Evolutionary conservation across 2,113 vertebrate genomes (phyloP).

Genomic region (Arenaria interpres): DNA sequence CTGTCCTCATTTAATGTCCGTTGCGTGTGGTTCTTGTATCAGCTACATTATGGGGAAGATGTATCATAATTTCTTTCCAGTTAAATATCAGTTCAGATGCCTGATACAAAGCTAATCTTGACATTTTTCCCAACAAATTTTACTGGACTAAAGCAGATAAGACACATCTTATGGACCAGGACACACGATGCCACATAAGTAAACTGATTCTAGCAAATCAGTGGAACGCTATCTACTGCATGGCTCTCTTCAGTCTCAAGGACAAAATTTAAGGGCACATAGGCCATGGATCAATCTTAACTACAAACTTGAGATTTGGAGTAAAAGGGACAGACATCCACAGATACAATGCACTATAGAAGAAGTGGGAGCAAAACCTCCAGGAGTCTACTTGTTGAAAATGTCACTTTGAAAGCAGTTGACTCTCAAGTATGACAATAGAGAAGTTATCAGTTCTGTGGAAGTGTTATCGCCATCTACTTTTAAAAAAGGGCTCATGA

Average conservation of each 20-base stretch:
- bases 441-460: neutral
- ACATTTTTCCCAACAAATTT: neutral
- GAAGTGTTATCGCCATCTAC: neutral
- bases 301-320: neutral
- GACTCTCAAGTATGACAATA: neutral
- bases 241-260: too few relatives aligned
- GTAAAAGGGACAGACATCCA: neutral
- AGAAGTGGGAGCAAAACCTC: neutral
- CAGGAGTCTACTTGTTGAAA: neutral
- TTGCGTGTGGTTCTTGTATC: neutral
- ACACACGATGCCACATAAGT: too few relatives aligned
- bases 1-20: neutral
- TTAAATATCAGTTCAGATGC: neutral
- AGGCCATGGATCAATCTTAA: neutral
- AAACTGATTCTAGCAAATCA: too few relatives aligned
- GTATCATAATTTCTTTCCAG: neutral
- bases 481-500: neutral
- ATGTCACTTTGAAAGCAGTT: neutral
- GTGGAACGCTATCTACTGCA: too few relatives aligned
- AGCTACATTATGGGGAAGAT: neutral
- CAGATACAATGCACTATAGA: neutral
- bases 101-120: neutral
- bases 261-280: too few relatives aligned
- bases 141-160: neutral
- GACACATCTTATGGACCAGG: too few relatives aligned